These are phyloP conservation scores for Dynastes maya DNA, from an alignment of 2,888 invertebrate species.

Conservation along the genomic window DNA sequence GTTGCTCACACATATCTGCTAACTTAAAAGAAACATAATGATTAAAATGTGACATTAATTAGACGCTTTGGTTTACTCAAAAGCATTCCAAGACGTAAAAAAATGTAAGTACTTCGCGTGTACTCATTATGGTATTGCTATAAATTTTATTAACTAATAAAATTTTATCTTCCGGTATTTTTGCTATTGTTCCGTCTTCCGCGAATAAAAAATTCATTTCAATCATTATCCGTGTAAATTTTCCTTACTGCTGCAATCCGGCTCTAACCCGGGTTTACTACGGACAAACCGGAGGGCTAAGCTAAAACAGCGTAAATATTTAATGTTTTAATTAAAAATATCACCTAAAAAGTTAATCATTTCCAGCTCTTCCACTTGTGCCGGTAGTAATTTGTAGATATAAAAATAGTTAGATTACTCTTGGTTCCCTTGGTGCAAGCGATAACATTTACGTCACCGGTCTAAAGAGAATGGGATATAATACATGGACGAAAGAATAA, in stretches of 20 bases:
- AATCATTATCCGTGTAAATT: not conserved
- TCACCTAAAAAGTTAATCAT: slow-evolving; percentile 42
- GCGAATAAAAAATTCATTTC: slow-evolving; percentile 21
- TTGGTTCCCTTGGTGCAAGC: not conserved
- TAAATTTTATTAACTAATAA: not conserved
- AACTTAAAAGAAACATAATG: too few relatives aligned
- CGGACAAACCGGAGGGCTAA: slow-evolving; percentile 12
- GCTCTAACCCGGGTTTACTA: not conserved
- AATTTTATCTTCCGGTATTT: slow-evolving; percentile 1
- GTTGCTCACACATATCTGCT: too few relatives aligned
- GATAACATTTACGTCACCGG: slow-evolving; percentile 6
- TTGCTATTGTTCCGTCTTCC: slow-evolving; percentile 14
- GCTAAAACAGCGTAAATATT: slow-evolving; percentile 37
- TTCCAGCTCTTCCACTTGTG: slow-evolving; percentile 8
- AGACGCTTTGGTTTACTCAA: too few relatives aligned
- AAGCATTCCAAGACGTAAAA: too few relatives aligned
- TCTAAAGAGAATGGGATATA: not conserved
- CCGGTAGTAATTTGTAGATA: not conserved
- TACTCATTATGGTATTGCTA: too few relatives aligned
- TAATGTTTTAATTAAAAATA: slow-evolving; percentile 49
- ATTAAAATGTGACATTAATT: too few relatives aligned
- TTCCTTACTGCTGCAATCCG: not conserved
- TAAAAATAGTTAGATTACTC: slow-evolving; percentile 31
- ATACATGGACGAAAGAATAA: not conserved
- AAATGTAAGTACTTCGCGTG: too few relatives aligned